phyloP scores from a whole-genome alignment of 1,140 invertebrate genomes.

The Lasioglossum albipes region DNA sequence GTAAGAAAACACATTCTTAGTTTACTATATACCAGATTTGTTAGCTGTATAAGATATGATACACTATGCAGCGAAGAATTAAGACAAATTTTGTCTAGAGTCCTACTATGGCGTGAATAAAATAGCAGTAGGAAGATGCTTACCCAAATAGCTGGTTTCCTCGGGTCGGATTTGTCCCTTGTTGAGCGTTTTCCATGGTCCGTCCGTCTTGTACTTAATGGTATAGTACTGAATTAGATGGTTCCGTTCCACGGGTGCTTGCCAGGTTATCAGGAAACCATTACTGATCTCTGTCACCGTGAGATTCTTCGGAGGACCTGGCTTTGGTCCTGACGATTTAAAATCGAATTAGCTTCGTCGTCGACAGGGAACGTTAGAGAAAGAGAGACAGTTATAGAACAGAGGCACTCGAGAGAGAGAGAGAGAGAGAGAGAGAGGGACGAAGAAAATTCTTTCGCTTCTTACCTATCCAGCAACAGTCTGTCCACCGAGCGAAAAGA shows the following conservation, averaged over 20 bases:
- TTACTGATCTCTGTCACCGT: constrained; percentile 92
- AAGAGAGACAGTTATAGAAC: too few relatives aligned
- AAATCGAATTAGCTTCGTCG: constrained; percentile 15
- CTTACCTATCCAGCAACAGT: not conserved
- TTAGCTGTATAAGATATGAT: too few relatives aligned
- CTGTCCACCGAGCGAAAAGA: too few relatives aligned
- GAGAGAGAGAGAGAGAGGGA: too few relatives aligned
- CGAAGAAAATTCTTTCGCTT: not conserved
- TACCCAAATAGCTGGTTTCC: constrained; percentile 92
- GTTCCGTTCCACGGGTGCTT: constrained; percentile 88
- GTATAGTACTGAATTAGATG: constrained; percentile 93
- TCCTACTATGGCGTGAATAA: too few relatives aligned
- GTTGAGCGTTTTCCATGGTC: constrained; percentile 92
- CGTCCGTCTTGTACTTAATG: constrained; percentile 93
- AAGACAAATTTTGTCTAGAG: too few relatives aligned
- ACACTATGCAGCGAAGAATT: too few relatives aligned
- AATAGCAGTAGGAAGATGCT: constrained; percentile 45
- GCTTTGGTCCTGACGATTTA: constrained; percentile 87
- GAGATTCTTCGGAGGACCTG: constrained; percentile 91
- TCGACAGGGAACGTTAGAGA: too few relatives aligned
- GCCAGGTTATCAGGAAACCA: constrained; percentile 94
- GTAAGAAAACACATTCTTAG: too few relatives aligned
- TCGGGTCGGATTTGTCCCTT: constrained; percentile 92
- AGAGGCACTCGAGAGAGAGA: too few relatives aligned
- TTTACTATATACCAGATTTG: too few relatives aligned